A percentile compares a stretch with the other conserved stretches of the same genome.
phyloP scores from a whole-genome alignment of 2,888 invertebrate genomes.

The Syrista parreyssii region DNA sequence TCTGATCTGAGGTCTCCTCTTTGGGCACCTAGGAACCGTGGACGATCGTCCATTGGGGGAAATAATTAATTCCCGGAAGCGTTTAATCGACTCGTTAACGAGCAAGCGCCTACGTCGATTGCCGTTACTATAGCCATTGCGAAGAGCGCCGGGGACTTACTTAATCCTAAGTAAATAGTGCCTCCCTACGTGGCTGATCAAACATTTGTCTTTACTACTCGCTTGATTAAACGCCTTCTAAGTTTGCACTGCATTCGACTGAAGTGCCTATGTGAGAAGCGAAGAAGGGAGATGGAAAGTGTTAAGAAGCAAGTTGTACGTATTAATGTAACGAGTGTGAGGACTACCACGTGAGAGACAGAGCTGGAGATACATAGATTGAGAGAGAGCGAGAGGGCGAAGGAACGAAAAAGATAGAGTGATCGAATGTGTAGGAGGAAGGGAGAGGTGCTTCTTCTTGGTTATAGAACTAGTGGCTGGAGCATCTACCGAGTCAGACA shows the following conservation, averaged over 20 bases:
- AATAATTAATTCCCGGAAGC: conserved; percentile 3
- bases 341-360: background rate
- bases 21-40: too few relatives aligned
- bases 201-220: conserved; percentile 64
- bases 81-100: conserved; percentile 31
- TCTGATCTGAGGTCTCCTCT: too few relatives aligned
- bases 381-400: conserved; percentile 12
- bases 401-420: conserved; percentile 13
- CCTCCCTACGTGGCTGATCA: conserved; percentile 55
- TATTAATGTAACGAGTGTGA: too few relatives aligned
- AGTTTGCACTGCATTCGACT: conserved; percentile 42
- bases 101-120: conserved; percentile 10
- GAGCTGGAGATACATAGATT: background rate
- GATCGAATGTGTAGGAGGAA: background rate
- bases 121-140: conserved; percentile 12
- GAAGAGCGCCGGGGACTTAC: conserved; percentile 22
- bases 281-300: too few relatives aligned
- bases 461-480: conserved; percentile 10
- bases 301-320: too few relatives aligned
- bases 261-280: conserved; percentile 9
- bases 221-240: conserved; percentile 59
- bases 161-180: conserved; percentile 57
- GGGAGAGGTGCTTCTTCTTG: background rate
- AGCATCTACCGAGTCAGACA: conserved; percentile 26
- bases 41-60: too few relatives aligned